Evolutionary conservation across 92 coral and sea anemone genomes (phyloP), one percentile per base, ranked within the genome.

Genomic region (Actinernus sp.): DNA sequence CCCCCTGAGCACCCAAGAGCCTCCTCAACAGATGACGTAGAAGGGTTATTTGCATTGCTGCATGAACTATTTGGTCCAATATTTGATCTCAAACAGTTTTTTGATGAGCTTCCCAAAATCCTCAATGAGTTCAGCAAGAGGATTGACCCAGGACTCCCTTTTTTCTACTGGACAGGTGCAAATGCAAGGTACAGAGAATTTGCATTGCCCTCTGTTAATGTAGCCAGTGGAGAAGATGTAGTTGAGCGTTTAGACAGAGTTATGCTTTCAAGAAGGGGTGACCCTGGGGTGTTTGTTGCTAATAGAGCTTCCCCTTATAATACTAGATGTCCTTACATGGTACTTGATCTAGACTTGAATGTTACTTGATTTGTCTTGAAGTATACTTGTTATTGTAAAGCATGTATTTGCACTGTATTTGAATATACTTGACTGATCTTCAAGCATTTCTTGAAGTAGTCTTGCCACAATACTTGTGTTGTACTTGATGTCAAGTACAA

Each of bases 1-100:
- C 76, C 75, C 37, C 77, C 72, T 4, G 81, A 88, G 68, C 87
- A 83, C 50, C 95, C 89, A 1, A 32, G 89, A 20, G 64, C 95
- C 4, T 88, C 84, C 4, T 71, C 88, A 30, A 88, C 80, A 1
- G 90, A 88, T 78, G 84, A 83, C 56, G 90, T 88, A 2, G 81
- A 88, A 47, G 83, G 87, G 3, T 65, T 88, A 3, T 25, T 83
- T 6, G 77, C 84, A 2, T 67, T 78, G 2, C 49, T 73, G 11
- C 90, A 88, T 45, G 84, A 88, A 57, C 55, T 83, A 66, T 56
- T 88, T 8, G 90, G 87, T 5, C 55, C 40, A 9, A 55, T 65
- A 0, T 79, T 87, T 63, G 68, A 75, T 29, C 71, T 83, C 11
- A 83, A 83, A 63, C 81, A 88, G 32, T 82, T 82, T 29, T 45